A percentile compares a stretch with the other conserved stretches of the same genome.
Conservation (phyloP, 2,797 vertebrate species). For the Morelia viridis region DNA sequence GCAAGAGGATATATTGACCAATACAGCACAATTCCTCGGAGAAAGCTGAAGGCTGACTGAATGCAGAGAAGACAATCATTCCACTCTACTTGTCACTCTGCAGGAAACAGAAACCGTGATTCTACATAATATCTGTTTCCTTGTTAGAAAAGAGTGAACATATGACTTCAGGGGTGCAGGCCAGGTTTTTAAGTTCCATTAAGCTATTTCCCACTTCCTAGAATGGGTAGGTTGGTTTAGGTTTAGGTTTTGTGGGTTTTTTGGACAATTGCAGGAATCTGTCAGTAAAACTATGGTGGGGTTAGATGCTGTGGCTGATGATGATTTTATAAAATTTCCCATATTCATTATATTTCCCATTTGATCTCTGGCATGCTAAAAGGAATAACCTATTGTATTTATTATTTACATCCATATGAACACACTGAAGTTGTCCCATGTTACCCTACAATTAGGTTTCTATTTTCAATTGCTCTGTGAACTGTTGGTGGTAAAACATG, state of each 20-base stretch:
- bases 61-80: background rate
- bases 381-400: background rate
- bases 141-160: background rate
- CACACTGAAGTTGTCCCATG: background rate
- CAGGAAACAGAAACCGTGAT: background rate
- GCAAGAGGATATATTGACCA: no score
- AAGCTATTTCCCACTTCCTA: background rate
- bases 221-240: background rate
- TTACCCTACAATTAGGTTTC: constrained; percentile 2
- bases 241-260: background rate
- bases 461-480: background rate
- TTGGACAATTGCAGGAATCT: no score
- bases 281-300: background rate
- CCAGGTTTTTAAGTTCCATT: background rate
- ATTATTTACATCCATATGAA: background rate
- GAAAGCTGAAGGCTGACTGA: background rate
- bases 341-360: background rate
- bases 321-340: background rate
- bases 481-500: background rate
- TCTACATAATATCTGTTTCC: background rate
- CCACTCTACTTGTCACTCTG: background rate
- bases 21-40: background rate
- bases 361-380: background rate
- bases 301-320: background rate
- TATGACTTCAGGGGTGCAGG: background rate